Evolutionary conservation across 2,113 vertebrate species (phyloP), one percentile per base, ranked within the genome.

Genomic region (Geococcyx californianus): DNA sequence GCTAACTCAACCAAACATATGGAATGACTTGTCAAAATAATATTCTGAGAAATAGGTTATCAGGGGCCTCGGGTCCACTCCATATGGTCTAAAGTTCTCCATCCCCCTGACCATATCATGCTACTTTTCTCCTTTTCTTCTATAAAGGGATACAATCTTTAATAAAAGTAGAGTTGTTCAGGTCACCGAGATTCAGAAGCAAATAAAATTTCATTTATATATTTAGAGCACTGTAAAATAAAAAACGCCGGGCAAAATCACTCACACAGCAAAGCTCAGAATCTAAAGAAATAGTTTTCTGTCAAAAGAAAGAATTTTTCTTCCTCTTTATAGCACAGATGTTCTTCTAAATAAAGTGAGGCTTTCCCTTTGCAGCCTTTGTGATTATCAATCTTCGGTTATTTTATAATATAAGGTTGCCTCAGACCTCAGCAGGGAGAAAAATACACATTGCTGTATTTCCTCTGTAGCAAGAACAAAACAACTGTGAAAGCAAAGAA

Each of bases 351-450:
- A 89, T 62, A 82, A 76, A 90, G 31, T 38, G 55, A 90, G 36
- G 42, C 47, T 84, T 92, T 76, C 81, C 75, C 63, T 95, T 63
- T 74, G 63, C 86, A 72, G n/a, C 36, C 89, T 87, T 93, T 90
- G 67, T 79, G 89, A 93, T 90, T 81, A 96, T 84, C 90, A 85
- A 28, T 87, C 94, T 96, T 84, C 36, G 47, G 69, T 90, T 95
- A 93, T 93, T 96, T 96, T 85, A 69, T 94, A 87, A 90, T 93
- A 73, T 80, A 84, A 88, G 81, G 77, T 69, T 84, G 64, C 58
- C 80, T 95, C 83, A 88, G 79, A 87, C 91, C 89, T 96, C 91
- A 93, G 87, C 76, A 85, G 94, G 79, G 70, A 93, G 90, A 90
- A 94, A 80, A 94, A 84, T 55, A 84, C 84, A 97, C 63, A 70